Conservation (phyloP, 1,140 invertebrate genomes). For the Procambarus clarkii region DNA sequence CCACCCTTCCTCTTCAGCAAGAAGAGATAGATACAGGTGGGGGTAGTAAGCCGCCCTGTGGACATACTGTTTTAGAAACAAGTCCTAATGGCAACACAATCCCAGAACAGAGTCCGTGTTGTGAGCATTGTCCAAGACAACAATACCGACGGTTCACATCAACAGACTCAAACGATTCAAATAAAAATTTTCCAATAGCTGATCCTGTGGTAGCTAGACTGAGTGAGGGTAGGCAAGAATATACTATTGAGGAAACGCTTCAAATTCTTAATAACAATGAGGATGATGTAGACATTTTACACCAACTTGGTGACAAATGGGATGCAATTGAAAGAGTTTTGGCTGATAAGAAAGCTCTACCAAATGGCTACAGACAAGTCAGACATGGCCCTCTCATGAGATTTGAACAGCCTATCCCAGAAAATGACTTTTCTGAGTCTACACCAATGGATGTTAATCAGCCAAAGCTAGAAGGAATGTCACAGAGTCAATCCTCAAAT, state of each 20-base stretch:
- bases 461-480: constrained; percentile 51
- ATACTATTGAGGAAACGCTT: constrained; percentile 58
- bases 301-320: constrained; percentile 64
- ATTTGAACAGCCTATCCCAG: constrained; percentile 43
- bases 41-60: constrained; percentile 42
- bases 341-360: constrained; percentile 58
- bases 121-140: constrained; percentile 63
- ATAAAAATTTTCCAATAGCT: constrained; percentile 62
- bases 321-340: constrained; percentile 62
- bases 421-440: constrained; percentile 56
- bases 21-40: constrained; percentile 41
- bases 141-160: constrained; percentile 61
- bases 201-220: constrained; percentile 29
- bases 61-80: constrained; percentile 50
- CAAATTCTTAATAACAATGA: constrained; percentile 66
- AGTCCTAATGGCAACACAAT: constrained; percentile 69
- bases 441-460: constrained; percentile 58
- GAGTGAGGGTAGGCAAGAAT: constrained; percentile 38
- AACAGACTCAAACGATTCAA: constrained; percentile 68
- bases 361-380: constrained; percentile 48
- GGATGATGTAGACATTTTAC: constrained; percentile 67
- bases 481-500: constrained; percentile 36
- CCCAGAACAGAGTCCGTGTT: constrained; percentile 60
- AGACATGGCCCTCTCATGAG: constrained; percentile 53
- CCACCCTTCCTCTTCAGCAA: constrained; percentile 36